Conservation (phyloP, 1,140 invertebrate species). For the Matsumurasca onukii region DNA sequence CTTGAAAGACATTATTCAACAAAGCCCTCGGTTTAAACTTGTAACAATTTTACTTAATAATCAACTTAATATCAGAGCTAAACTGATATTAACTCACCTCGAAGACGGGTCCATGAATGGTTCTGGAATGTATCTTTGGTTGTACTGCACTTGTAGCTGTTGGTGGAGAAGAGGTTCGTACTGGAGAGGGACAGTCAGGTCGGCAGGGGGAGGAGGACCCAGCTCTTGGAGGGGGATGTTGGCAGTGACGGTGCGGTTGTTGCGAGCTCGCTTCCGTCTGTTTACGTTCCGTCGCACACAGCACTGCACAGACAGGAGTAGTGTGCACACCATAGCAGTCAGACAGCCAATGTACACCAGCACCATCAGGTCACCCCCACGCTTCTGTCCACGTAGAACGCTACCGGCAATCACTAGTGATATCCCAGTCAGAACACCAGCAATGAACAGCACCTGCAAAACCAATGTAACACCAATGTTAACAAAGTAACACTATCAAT, state of each 20-base stretch:
- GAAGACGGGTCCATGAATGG: too few species aligned
- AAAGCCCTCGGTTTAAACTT: too few species aligned
- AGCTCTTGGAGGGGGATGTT: slow-evolving; percentile 23
- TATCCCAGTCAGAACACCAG: slow-evolving; percentile 60
- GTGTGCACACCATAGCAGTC: slow-evolving; percentile 57
- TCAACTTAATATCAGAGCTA: too few species aligned
- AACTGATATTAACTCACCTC: too few species aligned
- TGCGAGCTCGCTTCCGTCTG: slow-evolving; percentile 48
- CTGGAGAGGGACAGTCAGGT: background rate
- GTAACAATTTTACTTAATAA: too few species aligned
- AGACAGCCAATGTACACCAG: slow-evolving; percentile 62
- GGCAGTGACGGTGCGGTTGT: slow-evolving; percentile 32
- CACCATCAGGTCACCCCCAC: slow-evolving; percentile 59
- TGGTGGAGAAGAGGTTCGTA: slow-evolving; percentile 15
- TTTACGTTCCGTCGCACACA: slow-evolving; percentile 57
- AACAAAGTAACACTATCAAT: too few species aligned
- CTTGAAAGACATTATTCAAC: too few species aligned
- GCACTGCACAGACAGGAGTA: slow-evolving; percentile 60
- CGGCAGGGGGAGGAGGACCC: background rate
- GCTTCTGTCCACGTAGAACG: slow-evolving; percentile 54
- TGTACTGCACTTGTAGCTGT: background rate
- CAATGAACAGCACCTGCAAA: slow-evolving; percentile 61
- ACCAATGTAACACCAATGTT: slow-evolving; percentile 32
- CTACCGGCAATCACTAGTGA: slow-evolving; percentile 60
- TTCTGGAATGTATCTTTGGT: slow-evolving; percentile 26